Percentiles rank a stretch among this genome's conserved stretches.
Evolutionary conservation across 2,113 vertebrate genomes (phyloP).

Genomic region (Alectura lathami): DNA sequence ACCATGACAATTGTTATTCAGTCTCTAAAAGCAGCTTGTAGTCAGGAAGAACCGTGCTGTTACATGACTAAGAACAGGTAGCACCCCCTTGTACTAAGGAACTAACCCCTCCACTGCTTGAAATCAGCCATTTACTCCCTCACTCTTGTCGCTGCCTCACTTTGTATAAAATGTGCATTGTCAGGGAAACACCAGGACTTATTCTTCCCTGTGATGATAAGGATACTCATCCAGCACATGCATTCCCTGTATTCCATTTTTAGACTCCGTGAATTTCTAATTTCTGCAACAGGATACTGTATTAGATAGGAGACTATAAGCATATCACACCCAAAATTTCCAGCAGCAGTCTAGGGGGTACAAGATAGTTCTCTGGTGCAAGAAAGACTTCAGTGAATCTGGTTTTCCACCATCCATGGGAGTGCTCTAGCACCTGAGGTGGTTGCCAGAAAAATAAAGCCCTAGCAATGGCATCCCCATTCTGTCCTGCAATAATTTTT

Average conservation of each 20-base stretch:
- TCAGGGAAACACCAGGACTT: neutral
- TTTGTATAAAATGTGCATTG: neutral
- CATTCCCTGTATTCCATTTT: neutral
- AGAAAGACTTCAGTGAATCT: neutral
- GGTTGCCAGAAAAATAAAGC: neutral
- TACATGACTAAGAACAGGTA: neutral
- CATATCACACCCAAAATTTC: neutral
- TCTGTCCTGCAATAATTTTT: neutral
- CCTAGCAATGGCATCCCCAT: neutral
- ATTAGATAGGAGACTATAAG: neutral
- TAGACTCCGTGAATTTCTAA: neutral
- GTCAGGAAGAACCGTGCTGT: neutral
- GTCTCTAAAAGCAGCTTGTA: neutral
- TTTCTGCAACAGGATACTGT: neutral
- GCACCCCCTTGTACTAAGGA: neutral
- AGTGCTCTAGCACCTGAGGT: neutral
- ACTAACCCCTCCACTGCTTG: neutral
- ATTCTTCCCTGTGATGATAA: neutral
- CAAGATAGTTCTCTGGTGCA: neutral
- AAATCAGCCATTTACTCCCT: neutral
- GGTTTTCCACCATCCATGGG: accelerated
- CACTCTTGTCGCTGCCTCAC: neutral
- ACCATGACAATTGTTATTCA: neutral
- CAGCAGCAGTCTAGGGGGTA: neutral
- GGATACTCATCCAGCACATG: accelerated